Evolutionary conservation across 2,888 invertebrate species (phyloP).

Genomic region (Aphodius granarius): DNA sequence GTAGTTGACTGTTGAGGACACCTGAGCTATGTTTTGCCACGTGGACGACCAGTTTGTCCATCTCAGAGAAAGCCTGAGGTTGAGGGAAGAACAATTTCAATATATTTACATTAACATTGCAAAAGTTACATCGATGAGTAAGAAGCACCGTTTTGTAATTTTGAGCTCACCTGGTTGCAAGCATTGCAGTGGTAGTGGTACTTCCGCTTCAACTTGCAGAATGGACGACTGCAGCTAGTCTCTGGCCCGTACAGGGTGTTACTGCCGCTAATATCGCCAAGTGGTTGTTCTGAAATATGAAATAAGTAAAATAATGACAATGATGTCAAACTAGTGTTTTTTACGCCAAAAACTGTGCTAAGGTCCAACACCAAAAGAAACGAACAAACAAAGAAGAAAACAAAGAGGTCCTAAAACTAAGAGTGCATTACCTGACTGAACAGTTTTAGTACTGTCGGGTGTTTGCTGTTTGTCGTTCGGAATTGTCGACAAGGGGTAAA

Average conservation of each 20-base stretch:
- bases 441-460: slow-evolving; percentile 60
- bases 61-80: slow-evolving; percentile 68
- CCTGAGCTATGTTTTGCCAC: slow-evolving; percentile 70
- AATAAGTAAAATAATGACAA: too few species aligned
- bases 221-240: slow-evolving; percentile 72
- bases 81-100: background rate
- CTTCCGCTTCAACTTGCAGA: slow-evolving; percentile 78
- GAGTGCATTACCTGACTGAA: slow-evolving; percentile 59
- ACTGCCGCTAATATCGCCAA: slow-evolving; percentile 34
- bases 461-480: slow-evolving; percentile 58
- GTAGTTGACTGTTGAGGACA: slow-evolving; percentile 55
- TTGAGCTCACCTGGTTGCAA: slow-evolving; percentile 66
- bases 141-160: too few species aligned
- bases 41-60: slow-evolving; percentile 68
- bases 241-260: slow-evolving; percentile 66
- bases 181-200: slow-evolving; percentile 79
- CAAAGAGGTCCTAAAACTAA: slow-evolving; percentile 35
- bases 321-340: background rate
- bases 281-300: background rate
- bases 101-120: background rate
- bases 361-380: too few species aligned
- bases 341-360: too few species aligned
- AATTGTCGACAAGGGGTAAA: slow-evolving; percentile 77
- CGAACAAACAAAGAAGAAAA: background rate
- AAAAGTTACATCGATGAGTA: background rate